phyloP scores from a whole-genome alignment of 2,113 vertebrate species.

The Urocynchramus pylzowi region DNA sequence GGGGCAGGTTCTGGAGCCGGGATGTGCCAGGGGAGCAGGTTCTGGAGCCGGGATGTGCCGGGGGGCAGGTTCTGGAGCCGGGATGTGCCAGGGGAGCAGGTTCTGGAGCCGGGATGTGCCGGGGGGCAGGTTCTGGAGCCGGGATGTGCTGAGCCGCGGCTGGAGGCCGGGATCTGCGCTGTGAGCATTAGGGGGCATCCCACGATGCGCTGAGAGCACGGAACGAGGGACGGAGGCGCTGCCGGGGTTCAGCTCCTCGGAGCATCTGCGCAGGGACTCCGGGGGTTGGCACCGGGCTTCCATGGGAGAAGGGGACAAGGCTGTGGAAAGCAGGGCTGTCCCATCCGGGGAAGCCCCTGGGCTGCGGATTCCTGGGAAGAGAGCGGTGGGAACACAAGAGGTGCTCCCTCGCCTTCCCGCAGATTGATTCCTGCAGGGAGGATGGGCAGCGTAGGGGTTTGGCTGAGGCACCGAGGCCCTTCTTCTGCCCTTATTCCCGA shows the following conservation, averaged over 20 bases:
- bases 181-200: slow-evolving; percentile 45
- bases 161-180: background rate
- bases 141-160: background rate
- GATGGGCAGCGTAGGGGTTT: background rate
- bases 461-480: background rate
- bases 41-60: background rate
- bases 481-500: accelerated
- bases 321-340: background rate
- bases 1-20: background rate
- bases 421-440: accelerated
- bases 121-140: background rate
- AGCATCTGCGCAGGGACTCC: accelerated
- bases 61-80: background rate
- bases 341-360: accelerated
- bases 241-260: accelerated
- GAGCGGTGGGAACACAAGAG: background rate
- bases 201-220: background rate
- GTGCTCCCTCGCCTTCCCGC: background rate
- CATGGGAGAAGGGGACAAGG: background rate
- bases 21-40: background rate
- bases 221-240: accelerated
- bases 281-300: background rate
- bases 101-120: background rate
- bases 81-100: background rate
- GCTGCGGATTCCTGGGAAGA: background rate